Evolutionary conservation across 2,888 invertebrate species (phyloP).

Genomic region (Apamea epomidion): DNA sequence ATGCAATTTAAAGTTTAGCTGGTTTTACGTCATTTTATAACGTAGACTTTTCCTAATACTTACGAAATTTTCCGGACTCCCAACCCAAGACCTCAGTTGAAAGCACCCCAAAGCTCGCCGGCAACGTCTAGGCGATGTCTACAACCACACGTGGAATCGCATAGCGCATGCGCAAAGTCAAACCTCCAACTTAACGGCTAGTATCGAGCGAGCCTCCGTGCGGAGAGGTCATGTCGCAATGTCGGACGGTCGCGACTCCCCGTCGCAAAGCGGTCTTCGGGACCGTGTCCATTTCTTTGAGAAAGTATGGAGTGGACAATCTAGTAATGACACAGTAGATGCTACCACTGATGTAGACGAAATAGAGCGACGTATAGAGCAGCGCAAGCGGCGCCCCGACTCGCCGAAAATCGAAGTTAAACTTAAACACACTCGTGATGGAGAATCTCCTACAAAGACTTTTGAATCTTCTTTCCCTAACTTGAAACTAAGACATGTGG

Average conservation of each 20-base stretch:
- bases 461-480: slow-evolving; percentile 82
- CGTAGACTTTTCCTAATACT: slow-evolving; percentile 27
- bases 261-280: slow-evolving; percentile 90
- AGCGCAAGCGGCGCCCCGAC: slow-evolving; percentile 89
- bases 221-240: slow-evolving; percentile 88
- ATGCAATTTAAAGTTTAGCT: slow-evolving; percentile 3
- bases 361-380: slow-evolving; percentile 91
- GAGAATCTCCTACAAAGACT: slow-evolving; percentile 86
- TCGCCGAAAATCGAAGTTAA: slow-evolving; percentile 91
- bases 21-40: not conserved
- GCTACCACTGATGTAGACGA: slow-evolving; percentile 90
- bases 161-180: slow-evolving; percentile 79
- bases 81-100: slow-evolving; percentile 47
- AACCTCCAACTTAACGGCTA: slow-evolving; percentile 76
- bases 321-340: slow-evolving; percentile 83
- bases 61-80: slow-evolving; percentile 38
- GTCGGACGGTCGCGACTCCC: slow-evolving; percentile 89
- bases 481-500: slow-evolving; percentile 88
- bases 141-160: slow-evolving; percentile 77
- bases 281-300: slow-evolving; percentile 95
- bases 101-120: slow-evolving; percentile 69
- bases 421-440: slow-evolving; percentile 90
- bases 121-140: slow-evolving; percentile 82
- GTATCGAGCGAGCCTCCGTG: slow-evolving; percentile 89
- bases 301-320: slow-evolving; percentile 93